A percentile compares a stretch with the other conserved stretches of the same genome.
Evolutionary conservation across 2,113 vertebrate genomes (phyloP).

Genomic region (Apodemus sylvaticus): DNA sequence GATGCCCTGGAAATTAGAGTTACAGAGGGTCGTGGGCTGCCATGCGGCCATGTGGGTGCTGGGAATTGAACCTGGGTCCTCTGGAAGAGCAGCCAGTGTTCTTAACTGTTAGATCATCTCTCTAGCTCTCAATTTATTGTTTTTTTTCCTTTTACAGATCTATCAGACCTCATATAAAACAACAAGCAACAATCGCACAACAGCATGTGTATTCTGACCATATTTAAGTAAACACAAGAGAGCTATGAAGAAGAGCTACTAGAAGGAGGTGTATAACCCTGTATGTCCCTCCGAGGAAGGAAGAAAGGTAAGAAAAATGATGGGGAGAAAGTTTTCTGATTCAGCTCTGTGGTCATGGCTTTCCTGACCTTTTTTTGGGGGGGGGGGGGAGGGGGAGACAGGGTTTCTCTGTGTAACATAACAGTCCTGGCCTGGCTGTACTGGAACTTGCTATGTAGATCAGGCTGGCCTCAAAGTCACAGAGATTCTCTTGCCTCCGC

Average conservation of each 20-base stretch:
- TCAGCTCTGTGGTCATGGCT: not conserved
- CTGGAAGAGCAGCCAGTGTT: not conserved
- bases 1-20: not conserved
- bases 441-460: not conserved
- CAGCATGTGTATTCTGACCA: no score
- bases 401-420: not conserved
- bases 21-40: not conserved
- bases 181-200: not conserved
- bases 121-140: not conserved
- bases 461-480: not conserved
- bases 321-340: fast-evolving
- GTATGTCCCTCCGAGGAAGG: not conserved
- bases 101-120: not conserved
- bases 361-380: not conserved
- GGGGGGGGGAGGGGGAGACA: no score
- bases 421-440: not conserved
- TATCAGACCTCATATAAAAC: not conserved
- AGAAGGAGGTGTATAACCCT: no score
- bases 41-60: not conserved
- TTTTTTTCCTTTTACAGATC: not conserved
- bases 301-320: fast-evolving
- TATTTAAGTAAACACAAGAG: not conserved
- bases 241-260: not conserved
- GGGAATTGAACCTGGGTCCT: not conserved
- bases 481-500: not conserved